Percentiles rank a stretch among this genome's conserved stretches.
These are phyloP conservation scores for Naja naja DNA, from an alignment of 2,113 vertebrate genomes.

Conservation along the genomic window DNA sequence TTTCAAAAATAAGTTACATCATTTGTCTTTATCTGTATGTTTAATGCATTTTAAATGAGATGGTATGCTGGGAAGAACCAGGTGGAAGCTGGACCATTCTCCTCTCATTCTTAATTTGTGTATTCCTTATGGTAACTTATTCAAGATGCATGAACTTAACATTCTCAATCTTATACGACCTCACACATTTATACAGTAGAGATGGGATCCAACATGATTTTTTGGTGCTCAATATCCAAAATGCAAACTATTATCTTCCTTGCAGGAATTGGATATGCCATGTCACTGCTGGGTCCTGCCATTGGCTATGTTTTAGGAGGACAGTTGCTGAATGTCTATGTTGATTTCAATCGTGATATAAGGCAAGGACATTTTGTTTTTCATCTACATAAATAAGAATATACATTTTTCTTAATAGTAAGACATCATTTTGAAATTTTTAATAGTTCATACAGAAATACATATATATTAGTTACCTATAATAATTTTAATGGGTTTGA, in stretches of 20 bases:
- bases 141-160: not conserved
- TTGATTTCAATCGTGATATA: conserved; percentile 66
- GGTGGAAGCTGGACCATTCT: not conserved
- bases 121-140: not conserved
- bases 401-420: not conserved
- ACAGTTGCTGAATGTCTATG: conserved; percentile 74
- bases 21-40: not conserved
- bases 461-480: not conserved
- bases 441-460: not conserved
- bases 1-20: not conserved
- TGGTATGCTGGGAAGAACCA: not conserved
- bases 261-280: conserved; percentile 76
- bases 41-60: not conserved
- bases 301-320: conserved; percentile 78
- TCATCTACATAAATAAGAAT: not conserved
- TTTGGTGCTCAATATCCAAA: not conserved
- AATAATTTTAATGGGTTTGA: not conserved
- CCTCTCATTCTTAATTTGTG: not conserved
- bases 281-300: conserved; percentile 79
- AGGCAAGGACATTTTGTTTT: conserved; percentile 64
- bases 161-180: not conserved
- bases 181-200: not conserved
- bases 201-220: not conserved
- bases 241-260: conserved; percentile 15
- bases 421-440: not conserved